A percentile compares a stretch with the other conserved stretches of the same genome.
These are phyloP conservation scores for Trachymyrmex cornetzi DNA, from an alignment of 1,140 invertebrate species.

Conservation along the genomic window DNA sequence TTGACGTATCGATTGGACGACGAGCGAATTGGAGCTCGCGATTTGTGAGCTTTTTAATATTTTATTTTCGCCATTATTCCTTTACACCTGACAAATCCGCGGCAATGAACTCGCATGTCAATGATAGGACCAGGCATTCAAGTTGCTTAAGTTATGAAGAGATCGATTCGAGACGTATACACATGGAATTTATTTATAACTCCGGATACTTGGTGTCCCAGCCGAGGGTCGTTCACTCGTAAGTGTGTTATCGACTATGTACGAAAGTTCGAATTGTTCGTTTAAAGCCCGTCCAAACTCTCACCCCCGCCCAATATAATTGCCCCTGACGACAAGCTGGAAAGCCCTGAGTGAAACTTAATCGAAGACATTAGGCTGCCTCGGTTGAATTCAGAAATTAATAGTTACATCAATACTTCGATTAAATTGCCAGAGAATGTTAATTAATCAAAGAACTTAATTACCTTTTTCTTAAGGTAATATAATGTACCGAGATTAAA, in stretches of 20 bases:
- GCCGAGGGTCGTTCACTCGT: slow-evolving; percentile 48
- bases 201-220: slow-evolving; percentile 10
- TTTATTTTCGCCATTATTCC: background rate
- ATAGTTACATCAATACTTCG: background rate
- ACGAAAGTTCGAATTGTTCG: slow-evolving; percentile 44
- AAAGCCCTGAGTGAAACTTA: slow-evolving; percentile 14
- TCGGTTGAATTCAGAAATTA: background rate
- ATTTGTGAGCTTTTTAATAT: slow-evolving; percentile 1
- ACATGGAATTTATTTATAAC: slow-evolving; percentile 53
- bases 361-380: slow-evolving; percentile 19
- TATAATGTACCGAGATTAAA: background rate
- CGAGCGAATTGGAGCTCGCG: background rate
- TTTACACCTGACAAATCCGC: background rate
- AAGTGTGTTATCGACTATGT: slow-evolving; percentile 53
- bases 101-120: background rate
- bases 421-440: background rate
- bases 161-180: slow-evolving; percentile 35
- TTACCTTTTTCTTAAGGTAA: background rate
- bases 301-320: background rate
- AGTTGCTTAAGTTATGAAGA: slow-evolving; percentile 17
- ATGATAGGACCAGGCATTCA: slow-evolving; percentile 25
- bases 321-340: background rate
- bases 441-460: background rate
- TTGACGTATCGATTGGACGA: slow-evolving; percentile 7
- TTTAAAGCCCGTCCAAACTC: slow-evolving; percentile 31